Evolutionary conservation across 2,888 invertebrate species (phyloP), one percentile per base, ranked within the genome.

Genomic region (Stictocephala bisonia): DNA sequence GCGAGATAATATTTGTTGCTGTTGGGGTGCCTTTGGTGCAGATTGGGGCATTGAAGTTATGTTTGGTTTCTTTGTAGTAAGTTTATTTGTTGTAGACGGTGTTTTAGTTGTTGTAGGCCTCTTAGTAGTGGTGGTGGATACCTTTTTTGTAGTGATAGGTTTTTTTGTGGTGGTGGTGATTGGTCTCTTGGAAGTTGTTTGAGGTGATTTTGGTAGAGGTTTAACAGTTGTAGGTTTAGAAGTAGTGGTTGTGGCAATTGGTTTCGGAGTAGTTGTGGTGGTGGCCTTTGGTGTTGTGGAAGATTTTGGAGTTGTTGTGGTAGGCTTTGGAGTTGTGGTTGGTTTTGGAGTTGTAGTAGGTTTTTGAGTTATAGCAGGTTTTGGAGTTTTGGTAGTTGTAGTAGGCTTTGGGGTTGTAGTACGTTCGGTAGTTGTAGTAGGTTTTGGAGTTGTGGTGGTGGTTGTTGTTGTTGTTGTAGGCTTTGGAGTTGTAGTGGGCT

Each of bases 371-470:
- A 69, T 74, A 1, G 74, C 73, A 24, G 77, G 2, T 35, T 22
- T 73, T 15, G 58, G 22, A 18, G 27, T 72, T 26, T 20, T 53
- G 1, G 22, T 71, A 40, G 50, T 24, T 50, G 71, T 60, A 7
- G 48, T 68, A 26, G 68, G 13, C 9, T n/a, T 4, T 26, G 26
- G 4, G 13, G 56, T 56, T 13, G 56, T 58, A 58, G 58, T 29
- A 56, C 7, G 9, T 35, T 6, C 6, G 27, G 68, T 71, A n/a
- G 71, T 71, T 1, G 56, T 53, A 18, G 53, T 69, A 20, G 74
- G 78, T 75, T 79, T 85, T 84, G 73, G 84, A 82, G 71, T 85
- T 83, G 77, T 83, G 83, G 78, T 85, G 84, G 74, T 84, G 83
- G 74, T 85, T 82, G 70, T 22, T 15, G 67, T 26, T 22, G 71